Base-by-base conservation (phyloP, 2,888 invertebrate species). In the Lepidochitona cinerea region DNA sequence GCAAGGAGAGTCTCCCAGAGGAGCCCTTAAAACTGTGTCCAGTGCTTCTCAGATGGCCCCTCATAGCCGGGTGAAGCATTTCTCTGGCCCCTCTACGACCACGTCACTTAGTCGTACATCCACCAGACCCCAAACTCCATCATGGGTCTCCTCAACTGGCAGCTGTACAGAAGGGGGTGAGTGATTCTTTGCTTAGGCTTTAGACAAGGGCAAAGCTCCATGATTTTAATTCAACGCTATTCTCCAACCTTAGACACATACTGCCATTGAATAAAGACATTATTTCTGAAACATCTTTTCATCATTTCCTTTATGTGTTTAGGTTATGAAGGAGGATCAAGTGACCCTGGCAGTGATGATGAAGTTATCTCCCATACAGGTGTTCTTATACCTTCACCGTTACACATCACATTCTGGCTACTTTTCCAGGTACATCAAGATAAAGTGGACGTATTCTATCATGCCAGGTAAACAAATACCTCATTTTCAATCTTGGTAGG, bases 321-420 rank as follows among this genome's bases (percentile, higher is more conserved):
- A 84, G 87, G 86, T 6, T 94, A 94, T 87, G 94, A 94, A 77
- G 94, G 93, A 37, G 94, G 93, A 82, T 92, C 93, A 68, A 94
- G 93, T 86, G 93, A 93, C 81, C 92, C 92, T 70, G 93, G 93
- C 71, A 92, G 93, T 73, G 93, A 93, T 77, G 90, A 88, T 41
- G 93, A 92, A 37, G 83, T 82, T 75, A 74, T 77, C 29, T 87
- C 84, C 26, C 74, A 84, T 79, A 86, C 83, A 78, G 87, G 87
- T 68, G 77, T 83, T 23, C 81, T 80, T 35, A 75, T 80, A 5
- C 92, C 91, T 70, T 89, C 93, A 74, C 89, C 90, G n/a, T 81
- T 91, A 37, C 89, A 94, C 76, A 94, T 94, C 0, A 93, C 93
- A 84, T 95, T 95, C 88, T 95, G 95, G 95, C 90, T 94, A 33